phyloP scores from a whole-genome alignment of 2,797 vertebrate genomes.

The Poliocrania exsul region DNA sequence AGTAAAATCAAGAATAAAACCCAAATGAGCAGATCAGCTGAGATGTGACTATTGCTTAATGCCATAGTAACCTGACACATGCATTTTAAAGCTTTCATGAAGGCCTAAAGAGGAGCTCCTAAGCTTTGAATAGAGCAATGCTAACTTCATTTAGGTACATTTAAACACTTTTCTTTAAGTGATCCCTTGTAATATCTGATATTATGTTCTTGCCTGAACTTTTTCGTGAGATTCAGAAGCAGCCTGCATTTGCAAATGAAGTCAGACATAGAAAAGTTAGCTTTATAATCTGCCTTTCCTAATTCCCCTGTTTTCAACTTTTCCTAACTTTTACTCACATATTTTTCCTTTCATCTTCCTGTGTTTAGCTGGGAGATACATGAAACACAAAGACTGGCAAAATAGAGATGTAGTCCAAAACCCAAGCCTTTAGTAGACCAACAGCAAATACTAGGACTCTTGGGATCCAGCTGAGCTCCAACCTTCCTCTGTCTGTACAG shows the following conservation, averaged over 20 bases:
- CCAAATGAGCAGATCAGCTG: neutral
- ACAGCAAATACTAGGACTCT: neutral
- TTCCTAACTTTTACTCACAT: neutral
- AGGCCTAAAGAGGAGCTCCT: neutral
- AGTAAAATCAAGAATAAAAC: neutral
- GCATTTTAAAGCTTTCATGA: neutral
- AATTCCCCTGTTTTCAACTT: neutral
- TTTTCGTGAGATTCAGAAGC: neutral
- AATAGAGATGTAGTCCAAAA: neutral
- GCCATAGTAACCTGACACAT: neutral
- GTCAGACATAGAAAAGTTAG: neutral
- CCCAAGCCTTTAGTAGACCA: neutral
- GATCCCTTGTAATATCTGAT: neutral
- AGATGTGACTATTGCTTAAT: neutral
- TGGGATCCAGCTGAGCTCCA: neutral
- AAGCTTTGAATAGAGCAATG: neutral
- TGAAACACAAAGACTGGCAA: neutral
- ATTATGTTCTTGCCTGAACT: neutral
- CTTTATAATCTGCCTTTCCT: neutral
- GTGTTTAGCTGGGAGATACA: neutral
- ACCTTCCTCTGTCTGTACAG: neutral
- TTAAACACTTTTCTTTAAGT: neutral
- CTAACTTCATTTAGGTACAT: neutral
- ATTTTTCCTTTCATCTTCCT: neutral
- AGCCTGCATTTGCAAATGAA: neutral